Evolutionary conservation across 2,797 vertebrate species (phyloP), one percentile per base, ranked within the genome.

Genomic region (Zalophus californianus): DNA sequence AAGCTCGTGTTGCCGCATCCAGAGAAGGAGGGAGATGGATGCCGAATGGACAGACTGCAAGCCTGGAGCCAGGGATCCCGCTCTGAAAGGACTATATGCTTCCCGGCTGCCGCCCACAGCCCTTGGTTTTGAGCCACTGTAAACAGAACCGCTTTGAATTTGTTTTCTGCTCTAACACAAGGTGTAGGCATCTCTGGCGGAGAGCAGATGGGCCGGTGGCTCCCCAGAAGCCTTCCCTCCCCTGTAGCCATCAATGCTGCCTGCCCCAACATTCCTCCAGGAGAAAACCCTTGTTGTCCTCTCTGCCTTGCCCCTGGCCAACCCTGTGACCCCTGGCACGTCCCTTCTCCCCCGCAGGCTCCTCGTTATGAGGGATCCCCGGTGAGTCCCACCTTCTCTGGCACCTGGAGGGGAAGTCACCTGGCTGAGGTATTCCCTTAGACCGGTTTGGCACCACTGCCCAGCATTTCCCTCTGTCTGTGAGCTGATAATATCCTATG

Each of bases 21-120:
- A n/a, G 56, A 75, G 70, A 38, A 44, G 54, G 23, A 15, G 32
- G 44, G 8, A 5, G 20, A 23, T 2, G 10, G 56, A 32, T 0
- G 13, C 15, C 32, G 58, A 3, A 7, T 0, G 3, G 44, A 35
- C 23, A 7, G n/a, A 27, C 16, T 0, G 9, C 8, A 14, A 54
- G 52, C 56, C 60, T 21, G 66, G 44, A 41, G 90, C 38, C 58
- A 5, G 21, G 54, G 9, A 66, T 18, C 84, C 14, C 21, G 13
- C 0, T 1, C n/a, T 7, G 25, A 58, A 68, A 68, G 41, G 38
- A 3, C 60, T 9, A 0, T 2, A 7, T 0, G 5, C n/a, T n/a
- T 4, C 3, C 44, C 48, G n/a, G 2, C 7, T 21, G 4, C 78
- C 62, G 54, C 72, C 85, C 64, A 7, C 23, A 27, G 3, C 1